Percentiles rank a stretch among this genome's conserved stretches.
These are phyloP conservation scores for Ecliptopera silaceata DNA, from an alignment of 2,888 invertebrate species.

Conservation along the genomic window DNA sequence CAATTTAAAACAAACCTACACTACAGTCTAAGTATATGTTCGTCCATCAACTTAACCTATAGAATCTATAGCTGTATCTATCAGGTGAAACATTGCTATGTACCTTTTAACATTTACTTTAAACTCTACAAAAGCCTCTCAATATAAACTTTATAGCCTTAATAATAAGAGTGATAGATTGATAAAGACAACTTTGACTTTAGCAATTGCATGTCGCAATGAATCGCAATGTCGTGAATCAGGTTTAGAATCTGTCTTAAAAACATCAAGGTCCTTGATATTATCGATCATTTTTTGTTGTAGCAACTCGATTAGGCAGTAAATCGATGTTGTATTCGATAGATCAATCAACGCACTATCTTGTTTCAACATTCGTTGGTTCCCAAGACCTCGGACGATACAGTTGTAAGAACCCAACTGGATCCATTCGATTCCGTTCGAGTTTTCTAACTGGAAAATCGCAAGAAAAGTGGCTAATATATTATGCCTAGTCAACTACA, in stretches of 20 bases:
- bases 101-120: constrained; percentile 35
- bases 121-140: constrained; percentile 11
- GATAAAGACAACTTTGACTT: constrained; percentile 32
- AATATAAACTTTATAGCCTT: constrained; percentile 30
- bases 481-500: constrained; percentile 33
- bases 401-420: background rate
- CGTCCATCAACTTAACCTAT: constrained; percentile 1
- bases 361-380: constrained; percentile 6
- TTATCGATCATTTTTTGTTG: constrained; percentile 47
- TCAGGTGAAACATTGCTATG: constrained; percentile 18
- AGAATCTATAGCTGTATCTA: constrained; percentile 8
- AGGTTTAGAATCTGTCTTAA: constrained; percentile 55
- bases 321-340: constrained; percentile 31
- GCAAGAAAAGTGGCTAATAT: constrained; percentile 33
- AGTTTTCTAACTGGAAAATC: constrained; percentile 29
- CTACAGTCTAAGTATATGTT: background rate
- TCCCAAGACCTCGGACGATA: constrained; percentile 5
- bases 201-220: constrained; percentile 51
- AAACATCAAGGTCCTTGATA: constrained; percentile 56
- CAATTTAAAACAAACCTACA: background rate
- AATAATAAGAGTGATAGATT: constrained; percentile 29
- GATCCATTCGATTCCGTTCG: constrained; percentile 2
- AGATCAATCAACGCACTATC: constrained; percentile 26
- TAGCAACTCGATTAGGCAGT: constrained; percentile 36
- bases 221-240: constrained; percentile 54